These are phyloP conservation scores for Lampris megalopsis DNA, from an alignment of 2,113 vertebrate species.

Conservation along the genomic window DNA sequence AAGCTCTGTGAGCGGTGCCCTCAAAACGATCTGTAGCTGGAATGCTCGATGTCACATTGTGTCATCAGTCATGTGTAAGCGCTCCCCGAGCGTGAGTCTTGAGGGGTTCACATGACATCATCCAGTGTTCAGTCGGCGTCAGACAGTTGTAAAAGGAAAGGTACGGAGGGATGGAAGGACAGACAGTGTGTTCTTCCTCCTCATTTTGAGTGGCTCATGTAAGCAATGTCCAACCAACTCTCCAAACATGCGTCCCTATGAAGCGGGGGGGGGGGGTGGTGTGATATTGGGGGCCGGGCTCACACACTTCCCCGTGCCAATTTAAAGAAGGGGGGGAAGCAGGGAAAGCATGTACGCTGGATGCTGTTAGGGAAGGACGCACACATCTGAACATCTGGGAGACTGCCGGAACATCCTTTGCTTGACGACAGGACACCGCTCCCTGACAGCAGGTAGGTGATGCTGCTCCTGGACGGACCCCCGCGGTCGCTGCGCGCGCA, in stretches of 20 bases:
- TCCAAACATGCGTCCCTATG: slow-evolving; percentile 52
- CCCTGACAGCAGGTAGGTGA: slow-evolving; percentile 65
- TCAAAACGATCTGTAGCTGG: not conserved
- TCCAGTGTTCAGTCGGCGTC: slow-evolving; percentile 7
- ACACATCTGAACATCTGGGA: not conserved
- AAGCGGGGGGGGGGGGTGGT: slow-evolving; percentile 39
- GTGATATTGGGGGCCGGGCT: slow-evolving; percentile 23
- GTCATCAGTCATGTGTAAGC: too few species aligned
- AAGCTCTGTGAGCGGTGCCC: not conserved
- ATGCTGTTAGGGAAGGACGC: not conserved
- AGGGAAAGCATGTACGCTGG: not conserved
- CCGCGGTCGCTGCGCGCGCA: not conserved
- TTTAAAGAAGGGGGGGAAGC: not conserved
- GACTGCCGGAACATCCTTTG: not conserved
- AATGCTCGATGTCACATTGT: not conserved
- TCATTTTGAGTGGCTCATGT: slow-evolving; percentile 54
- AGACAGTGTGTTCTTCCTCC: slow-evolving; percentile 32
- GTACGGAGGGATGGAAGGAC: slow-evolving; percentile 24
- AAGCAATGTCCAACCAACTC: slow-evolving; percentile 46
- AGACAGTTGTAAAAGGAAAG: not conserved
- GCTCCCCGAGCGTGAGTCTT: too few species aligned
- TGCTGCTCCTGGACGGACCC: not conserved
- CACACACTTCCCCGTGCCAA: slow-evolving; percentile 6
- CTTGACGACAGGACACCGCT: not conserved
- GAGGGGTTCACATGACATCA: slow-evolving; percentile 31